A percentile compares a stretch with the other conserved stretches of the same genome.
Conservation (phyloP, 2,113 vertebrate species). For the Thunnus maccoyii region DNA sequence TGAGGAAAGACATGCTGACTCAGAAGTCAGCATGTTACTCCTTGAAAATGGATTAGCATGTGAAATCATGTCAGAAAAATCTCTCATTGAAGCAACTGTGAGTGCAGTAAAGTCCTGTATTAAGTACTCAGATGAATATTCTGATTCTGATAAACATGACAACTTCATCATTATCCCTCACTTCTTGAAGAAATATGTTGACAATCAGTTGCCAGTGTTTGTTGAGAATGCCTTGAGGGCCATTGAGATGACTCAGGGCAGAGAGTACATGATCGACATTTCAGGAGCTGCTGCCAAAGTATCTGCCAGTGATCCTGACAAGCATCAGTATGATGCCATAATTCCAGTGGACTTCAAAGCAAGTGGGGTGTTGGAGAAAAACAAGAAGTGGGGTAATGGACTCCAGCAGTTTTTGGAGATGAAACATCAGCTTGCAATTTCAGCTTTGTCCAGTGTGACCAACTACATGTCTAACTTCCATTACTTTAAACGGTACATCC, state of each 20-base stretch:
- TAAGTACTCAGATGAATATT: neutral
- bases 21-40: neutral
- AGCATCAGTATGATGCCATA: neutral
- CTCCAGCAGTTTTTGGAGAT: neutral
- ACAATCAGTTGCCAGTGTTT: neutral
- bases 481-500: neutral
- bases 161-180: neutral
- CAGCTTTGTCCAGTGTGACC: neutral
- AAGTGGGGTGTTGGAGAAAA: neutral
- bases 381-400: neutral
- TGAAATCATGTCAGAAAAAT: neutral
- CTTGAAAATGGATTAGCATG: neutral
- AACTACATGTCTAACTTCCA: neutral
- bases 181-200: neutral
- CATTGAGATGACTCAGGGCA: neutral
- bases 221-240: neutral
- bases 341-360: neutral
- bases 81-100: neutral
- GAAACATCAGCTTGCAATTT: neutral
- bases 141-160: neutral
- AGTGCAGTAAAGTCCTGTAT: neutral
- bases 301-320: neutral
- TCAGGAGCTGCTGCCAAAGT: neutral
- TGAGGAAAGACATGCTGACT: neutral
- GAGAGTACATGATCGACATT: neutral